A percentile compares a stretch with the other conserved stretches of the same genome.
Evolutionary conservation across 2,797 vertebrate species (phyloP).

Genomic region (Chiloscyllium punctatum): DNA sequence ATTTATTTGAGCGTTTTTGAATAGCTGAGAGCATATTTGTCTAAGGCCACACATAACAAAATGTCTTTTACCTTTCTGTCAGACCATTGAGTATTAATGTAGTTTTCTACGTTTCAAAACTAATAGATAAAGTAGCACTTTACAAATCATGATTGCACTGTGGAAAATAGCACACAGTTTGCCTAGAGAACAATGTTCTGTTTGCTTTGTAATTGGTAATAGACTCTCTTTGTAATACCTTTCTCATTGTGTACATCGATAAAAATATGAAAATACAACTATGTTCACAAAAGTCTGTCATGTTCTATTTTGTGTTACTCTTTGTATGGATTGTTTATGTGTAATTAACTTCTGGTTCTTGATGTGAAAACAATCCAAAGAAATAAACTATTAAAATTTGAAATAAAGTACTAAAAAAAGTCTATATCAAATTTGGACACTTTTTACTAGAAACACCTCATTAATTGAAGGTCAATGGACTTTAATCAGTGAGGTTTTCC

Average conservation of each 20-base stretch:
- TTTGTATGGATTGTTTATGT: constrained; percentile 29
- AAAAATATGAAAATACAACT: constrained; percentile 27
- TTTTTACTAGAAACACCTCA: neutral
- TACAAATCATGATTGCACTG: constrained; percentile 22
- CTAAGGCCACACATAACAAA: neutral
- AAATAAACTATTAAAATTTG: constrained; percentile 9
- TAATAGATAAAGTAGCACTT: constrained; percentile 31
- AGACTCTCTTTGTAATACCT: constrained; percentile 20
- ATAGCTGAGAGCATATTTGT: neutral
- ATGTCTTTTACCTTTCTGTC: neutral
- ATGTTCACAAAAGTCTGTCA: neutral
- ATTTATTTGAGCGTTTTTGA: neutral
- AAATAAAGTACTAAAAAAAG: constrained; percentile 18
- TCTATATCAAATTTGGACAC: neutral
- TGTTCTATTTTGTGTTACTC: constrained; percentile 22
- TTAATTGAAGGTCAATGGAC: neutral
- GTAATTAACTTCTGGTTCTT: constrained; percentile 7
- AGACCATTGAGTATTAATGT: neutral
- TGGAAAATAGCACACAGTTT: neutral
- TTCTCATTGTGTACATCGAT: constrained; percentile 27
- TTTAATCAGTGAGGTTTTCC: neutral
- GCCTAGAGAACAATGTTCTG: neutral
- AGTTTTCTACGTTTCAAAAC: neutral
- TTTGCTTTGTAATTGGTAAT: constrained; percentile 16
- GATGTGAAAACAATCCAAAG: constrained; percentile 30